Evolutionary conservation across 2,113 vertebrate genomes (phyloP), one percentile per base, ranked within the genome.

Genomic region (Notothenia coriiceps): DNA sequence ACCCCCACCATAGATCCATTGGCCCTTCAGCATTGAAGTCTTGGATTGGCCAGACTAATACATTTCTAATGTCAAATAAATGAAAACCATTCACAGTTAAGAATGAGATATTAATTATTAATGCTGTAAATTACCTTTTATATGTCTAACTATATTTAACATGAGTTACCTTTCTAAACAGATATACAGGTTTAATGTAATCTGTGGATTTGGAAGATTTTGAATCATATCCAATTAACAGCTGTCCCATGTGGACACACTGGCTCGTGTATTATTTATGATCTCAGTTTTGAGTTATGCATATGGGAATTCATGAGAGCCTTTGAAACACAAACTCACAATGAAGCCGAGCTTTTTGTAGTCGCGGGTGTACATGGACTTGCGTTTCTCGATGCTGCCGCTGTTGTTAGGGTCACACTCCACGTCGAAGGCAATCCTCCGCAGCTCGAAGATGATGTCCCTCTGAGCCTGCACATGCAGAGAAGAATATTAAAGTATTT

Each of bases 321-420:
- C 22, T 54, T 17, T 43, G 17, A 44, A 59, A 79, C 20, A 71
- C 14, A 25, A 20, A 96, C 98, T 98, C 79, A 99, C 98, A 46
- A 99, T 99, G 87, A 99, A 99, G 69, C 98, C 98, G 5, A 99
- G 97, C 60, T 99, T 99, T 87, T 99, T 99, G 77, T 99, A 99
- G 94, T 99, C 98, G 17, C 98, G 95, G 0, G 98, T 99, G 91
- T 99, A 99, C 98, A 99, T 99, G 77, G 98, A 99, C 90, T 99
- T 99, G 92, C 98, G 96, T 60, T 99, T 99, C 93, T 99, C 98
- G 55, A 97, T 97, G 84, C 96, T 99, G 89, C 98, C 97, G 4
- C 96, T 96, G 92, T 95, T 97, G 90, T 95, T 99, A 4, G 97
- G 96, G 70, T 99, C 98, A 1, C 95, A 95, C 76, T 99, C 98